Evolutionary conservation across 2,888 invertebrate species (phyloP), one percentile per base, ranked within the genome.

Genomic region (Willowsia nigromaculata): DNA sequence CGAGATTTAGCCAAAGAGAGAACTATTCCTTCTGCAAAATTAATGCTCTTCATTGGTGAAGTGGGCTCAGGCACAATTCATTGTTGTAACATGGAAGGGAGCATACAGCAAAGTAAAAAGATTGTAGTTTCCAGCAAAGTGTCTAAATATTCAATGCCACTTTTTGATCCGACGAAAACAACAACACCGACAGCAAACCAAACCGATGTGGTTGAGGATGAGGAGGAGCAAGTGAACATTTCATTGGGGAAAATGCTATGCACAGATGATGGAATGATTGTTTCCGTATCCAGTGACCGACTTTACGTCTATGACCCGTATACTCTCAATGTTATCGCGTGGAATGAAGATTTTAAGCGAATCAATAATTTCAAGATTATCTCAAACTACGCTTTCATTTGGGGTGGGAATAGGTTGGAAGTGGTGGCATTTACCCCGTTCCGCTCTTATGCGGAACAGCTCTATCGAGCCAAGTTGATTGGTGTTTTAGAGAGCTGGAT

Each of bases 311-410:
- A 91, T n/a, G 91, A 92, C 56, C 89, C 91, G 1, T 76, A 65
- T 15, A 83, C 89, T 11, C 83, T 90, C 37, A 82, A 90, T 50
- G 83, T 91, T 1, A 22, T 92, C 5, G 68, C 86, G 0, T 91
- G 91, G 92, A 92, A 89, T 83, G 92, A 91, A 9, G 90, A 91
- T 11, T 92, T 92, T 59, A 87, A 90, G 7, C 25, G 90, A 76
- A 92, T 92, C 18, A 89, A 92, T 13, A 88, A 85, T 25, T 53
- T 92, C n/a, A 91, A 92, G 76, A 87, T 92, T 9, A 80, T 92
- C 22, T 92, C 91, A 11, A 92, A 92, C 81, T 92, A 92, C 59
- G 84, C 91, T 25, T 92, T 92, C 71, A 76, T 92, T 30, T 92
- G 92, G 92, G 84, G 90, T 65, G 91, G 90, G 22, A 90, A 59